Evolutionary conservation across 92 coral and sea anemone genomes (phyloP).

Genomic region (Isaurus tuberculatus): DNA sequence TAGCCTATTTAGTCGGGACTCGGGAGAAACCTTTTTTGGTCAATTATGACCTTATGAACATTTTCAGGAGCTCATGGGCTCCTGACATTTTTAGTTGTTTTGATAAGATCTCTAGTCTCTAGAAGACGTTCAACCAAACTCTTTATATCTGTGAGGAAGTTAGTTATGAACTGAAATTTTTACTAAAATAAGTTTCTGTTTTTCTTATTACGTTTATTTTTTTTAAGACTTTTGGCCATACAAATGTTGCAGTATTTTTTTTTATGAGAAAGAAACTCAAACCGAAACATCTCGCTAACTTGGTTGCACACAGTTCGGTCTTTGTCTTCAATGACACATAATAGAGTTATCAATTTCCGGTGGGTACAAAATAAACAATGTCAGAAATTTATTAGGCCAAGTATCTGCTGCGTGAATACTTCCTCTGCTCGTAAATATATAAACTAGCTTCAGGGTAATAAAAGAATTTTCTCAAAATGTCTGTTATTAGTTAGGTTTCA

Average conservation of each 20-base stretch:
- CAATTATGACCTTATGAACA: too few relatives aligned
- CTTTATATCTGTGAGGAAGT: background rate
- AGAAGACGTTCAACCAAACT: background rate
- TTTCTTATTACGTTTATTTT: background rate
- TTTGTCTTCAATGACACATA: conserved; percentile 25
- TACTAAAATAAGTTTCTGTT: background rate
- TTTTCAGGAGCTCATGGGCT: too few relatives aligned
- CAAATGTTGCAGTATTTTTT: background rate
- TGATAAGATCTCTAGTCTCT: too few relatives aligned
- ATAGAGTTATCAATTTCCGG: conserved; percentile 9
- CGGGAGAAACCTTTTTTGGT: too few relatives aligned
- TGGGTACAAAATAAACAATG: background rate
- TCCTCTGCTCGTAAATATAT: background rate
- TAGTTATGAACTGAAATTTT: background rate
- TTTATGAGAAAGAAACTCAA: background rate
- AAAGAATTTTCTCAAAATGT: background rate
- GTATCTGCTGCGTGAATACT: conserved; percentile 2
- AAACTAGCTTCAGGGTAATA: conserved; percentile 3
- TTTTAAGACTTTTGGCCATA: too few relatives aligned
- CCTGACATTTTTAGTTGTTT: too few relatives aligned
- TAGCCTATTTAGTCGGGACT: too few relatives aligned
- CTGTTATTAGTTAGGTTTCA: background rate
- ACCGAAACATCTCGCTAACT: background rate
- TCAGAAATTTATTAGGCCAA: background rate
- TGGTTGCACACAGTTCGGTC: background rate